Evolutionary conservation across 92 coral and sea anemone genomes (phyloP).

Genomic region (Epizoanthus stellaris): DNA sequence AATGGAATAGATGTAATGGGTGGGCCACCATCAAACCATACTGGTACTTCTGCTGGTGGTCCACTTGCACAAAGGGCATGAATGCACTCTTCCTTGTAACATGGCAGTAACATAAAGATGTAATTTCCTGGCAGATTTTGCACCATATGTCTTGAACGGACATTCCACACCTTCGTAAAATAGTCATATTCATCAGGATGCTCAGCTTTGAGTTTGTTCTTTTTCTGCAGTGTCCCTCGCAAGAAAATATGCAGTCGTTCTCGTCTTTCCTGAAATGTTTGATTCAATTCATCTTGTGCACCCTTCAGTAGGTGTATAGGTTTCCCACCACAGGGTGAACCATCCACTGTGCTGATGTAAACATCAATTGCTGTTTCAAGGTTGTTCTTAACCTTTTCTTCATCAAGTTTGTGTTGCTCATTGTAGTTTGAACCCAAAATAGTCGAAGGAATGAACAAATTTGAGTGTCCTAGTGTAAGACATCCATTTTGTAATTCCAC

Average conservation of each 20-base stretch:
- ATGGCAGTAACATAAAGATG: constrained; percentile 56
- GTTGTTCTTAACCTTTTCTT: constrained; percentile 24
- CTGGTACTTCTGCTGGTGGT: constrained; percentile 39
- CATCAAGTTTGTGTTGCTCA: constrained; percentile 18
- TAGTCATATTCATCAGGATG: constrained; percentile 50
- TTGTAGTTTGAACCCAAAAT: constrained; percentile 32
- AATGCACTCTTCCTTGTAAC: constrained; percentile 57
- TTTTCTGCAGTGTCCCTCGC: constrained; percentile 45
- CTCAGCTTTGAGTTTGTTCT: constrained; percentile 21
- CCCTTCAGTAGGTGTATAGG: constrained; percentile 45
- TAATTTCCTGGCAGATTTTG: constrained; percentile 45
- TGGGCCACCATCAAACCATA: constrained; percentile 64
- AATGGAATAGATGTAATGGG: constrained; percentile 53
- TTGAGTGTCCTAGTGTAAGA: constrained; percentile 34
- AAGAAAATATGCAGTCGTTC: constrained; percentile 1
- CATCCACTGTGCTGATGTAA: constrained; percentile 36
- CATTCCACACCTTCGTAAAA: constrained; percentile 56
- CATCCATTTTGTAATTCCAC: constrained; percentile 53
- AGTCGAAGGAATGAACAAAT: constrained; percentile 48
- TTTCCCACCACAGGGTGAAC: constrained; percentile 12
- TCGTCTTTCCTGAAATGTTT: constrained; percentile 9
- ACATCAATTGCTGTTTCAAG: constrained; percentile 44
- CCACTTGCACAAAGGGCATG: constrained; percentile 60
- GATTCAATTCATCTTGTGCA: constrained; percentile 14
- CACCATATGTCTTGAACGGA: constrained; percentile 62